phyloP scores from a whole-genome alignment of 1,140 invertebrate genomes.

The Orchestia grillus region DNA sequence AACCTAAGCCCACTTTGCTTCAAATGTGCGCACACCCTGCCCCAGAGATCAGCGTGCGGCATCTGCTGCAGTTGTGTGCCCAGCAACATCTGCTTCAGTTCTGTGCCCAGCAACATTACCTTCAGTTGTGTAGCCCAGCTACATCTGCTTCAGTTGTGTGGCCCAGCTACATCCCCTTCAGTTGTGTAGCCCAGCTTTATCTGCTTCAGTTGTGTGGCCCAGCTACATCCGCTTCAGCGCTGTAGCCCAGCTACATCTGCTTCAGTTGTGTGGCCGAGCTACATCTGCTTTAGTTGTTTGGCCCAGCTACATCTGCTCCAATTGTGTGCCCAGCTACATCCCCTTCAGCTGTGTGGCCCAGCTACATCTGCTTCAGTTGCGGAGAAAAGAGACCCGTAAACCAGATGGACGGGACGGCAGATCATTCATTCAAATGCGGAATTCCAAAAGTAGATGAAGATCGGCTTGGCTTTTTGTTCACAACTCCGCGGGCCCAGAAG shows the following conservation, averaged over 20 bases:
- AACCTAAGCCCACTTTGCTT: too few relatives aligned
- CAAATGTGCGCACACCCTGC: background rate
- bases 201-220: background rate
- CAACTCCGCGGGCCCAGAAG: background rate
- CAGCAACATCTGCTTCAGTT: background rate
- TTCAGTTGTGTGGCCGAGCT: too few relatives aligned
- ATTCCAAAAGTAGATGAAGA: background rate
- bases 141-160: background rate
- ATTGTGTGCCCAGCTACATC: too few relatives aligned
- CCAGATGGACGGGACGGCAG: too few relatives aligned
- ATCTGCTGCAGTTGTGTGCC: background rate
- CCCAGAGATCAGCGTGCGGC: too few relatives aligned
- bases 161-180: background rate
- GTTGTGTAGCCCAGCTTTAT: background rate
- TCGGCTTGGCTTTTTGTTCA: background rate
- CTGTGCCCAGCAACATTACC: background rate
- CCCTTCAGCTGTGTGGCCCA: background rate
- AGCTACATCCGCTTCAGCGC: too few relatives aligned
- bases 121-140: background rate
- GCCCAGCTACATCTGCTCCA: too few relatives aligned
- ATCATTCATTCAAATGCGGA: background rate
- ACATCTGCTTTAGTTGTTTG: too few relatives aligned
- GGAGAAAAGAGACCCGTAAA: too few relatives aligned
- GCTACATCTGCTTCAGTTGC: background rate
- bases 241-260: too few relatives aligned